Evolutionary conservation across 2,113 vertebrate genomes (phyloP).

Genomic region (Paracanthobrama guichenoti): DNA sequence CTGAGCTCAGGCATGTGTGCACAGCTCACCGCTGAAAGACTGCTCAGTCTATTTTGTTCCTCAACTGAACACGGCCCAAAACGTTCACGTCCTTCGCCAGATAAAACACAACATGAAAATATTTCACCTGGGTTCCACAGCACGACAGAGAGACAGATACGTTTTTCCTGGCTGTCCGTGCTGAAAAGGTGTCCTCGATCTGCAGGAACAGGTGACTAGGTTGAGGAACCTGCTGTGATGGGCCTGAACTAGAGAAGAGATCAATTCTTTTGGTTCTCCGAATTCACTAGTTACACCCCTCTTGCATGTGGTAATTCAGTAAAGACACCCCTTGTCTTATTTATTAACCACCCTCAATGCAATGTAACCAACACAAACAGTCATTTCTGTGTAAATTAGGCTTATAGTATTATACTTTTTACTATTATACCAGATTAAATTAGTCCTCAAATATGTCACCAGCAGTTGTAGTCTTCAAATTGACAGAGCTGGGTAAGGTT

Average conservation of each 20-base stretch:
- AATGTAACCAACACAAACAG: neutral
- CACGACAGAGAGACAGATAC: conserved; percentile 6
- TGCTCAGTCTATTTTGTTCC: conserved; percentile 41
- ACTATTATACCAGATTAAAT: neutral
- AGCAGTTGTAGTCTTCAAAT: neutral
- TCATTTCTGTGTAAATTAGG: neutral
- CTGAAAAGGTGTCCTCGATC: conserved; percentile 27
- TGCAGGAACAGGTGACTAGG: conserved; percentile 40
- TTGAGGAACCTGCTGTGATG: conserved; percentile 27
- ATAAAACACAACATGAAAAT: conserved; percentile 60
- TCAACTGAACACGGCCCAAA: conserved; percentile 34
- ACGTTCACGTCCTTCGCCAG: conserved; percentile 40
- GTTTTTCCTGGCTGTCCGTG: conserved; percentile 34
- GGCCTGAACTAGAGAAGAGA: neutral
- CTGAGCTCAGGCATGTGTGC: conserved; percentile 33
- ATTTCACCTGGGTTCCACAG: conserved; percentile 42
- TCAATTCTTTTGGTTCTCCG: neutral
- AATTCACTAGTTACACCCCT: neutral
- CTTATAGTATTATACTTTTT: neutral
- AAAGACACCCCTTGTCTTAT: neutral
- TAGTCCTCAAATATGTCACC: neutral
- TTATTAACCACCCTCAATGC: neutral
- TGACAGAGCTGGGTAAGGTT: neutral
- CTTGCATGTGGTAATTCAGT: neutral
- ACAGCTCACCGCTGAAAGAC: conserved; percentile 35